Conservation (phyloP, 1,140 invertebrate species). For the Agrypnia vestita region DNA sequence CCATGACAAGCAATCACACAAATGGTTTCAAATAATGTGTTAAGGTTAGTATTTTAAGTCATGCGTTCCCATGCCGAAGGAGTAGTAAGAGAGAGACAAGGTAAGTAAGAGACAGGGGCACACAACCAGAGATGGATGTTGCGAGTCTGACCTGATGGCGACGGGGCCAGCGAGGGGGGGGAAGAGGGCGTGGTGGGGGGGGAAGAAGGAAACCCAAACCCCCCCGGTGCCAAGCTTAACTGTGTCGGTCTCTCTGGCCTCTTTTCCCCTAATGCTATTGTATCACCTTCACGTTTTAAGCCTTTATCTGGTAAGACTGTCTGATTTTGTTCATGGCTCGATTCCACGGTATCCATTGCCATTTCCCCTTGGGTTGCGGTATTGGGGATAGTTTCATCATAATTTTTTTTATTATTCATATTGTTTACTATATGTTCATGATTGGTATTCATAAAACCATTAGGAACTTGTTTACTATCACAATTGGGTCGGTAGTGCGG, state of each 20-base stretch:
- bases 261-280: slow-evolving; percentile 30
- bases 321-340: no score
- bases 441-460: slow-evolving; percentile 55
- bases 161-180: slow-evolving; percentile 67
- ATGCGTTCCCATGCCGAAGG: slow-evolving; percentile 49
- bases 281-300: neutral
- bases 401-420: slow-evolving; percentile 39
- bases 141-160: slow-evolving; percentile 69
- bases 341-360: neutral
- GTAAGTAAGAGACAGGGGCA: slow-evolving; percentile 36
- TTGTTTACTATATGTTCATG: slow-evolving; percentile 37
- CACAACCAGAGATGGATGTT: slow-evolving; percentile 12
- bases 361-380: neutral
- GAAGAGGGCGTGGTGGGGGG: slow-evolving; percentile 65
- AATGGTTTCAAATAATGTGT: neutral
- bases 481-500: slow-evolving; percentile 30
- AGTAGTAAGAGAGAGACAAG: slow-evolving; percentile 44
- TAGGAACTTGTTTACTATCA: slow-evolving; percentile 61
- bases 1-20: neutral
- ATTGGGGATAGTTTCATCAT: neutral
- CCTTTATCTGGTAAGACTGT: no score
- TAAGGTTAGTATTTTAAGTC: slow-evolving; percentile 40
- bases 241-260: slow-evolving; percentile 66
- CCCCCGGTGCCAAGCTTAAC: slow-evolving; percentile 66
- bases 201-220: slow-evolving; percentile 59